Evolutionary conservation across 2,888 invertebrate species (phyloP).

Genomic region (Cloeon dipterum): DNA sequence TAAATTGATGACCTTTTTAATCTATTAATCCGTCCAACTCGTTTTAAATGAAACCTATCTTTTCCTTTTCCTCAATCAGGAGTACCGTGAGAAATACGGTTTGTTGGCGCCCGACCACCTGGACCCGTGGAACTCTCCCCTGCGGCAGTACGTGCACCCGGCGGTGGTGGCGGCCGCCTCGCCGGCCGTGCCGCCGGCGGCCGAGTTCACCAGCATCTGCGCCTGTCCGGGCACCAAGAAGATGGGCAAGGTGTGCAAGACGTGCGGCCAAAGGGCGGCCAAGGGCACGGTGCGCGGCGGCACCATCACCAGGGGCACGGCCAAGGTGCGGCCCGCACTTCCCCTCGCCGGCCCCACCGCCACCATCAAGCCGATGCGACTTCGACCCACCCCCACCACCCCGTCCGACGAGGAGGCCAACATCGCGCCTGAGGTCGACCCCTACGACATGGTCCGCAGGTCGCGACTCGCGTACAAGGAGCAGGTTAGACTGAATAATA

Average conservation of each 20-base stretch:
- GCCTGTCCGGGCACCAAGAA: background rate
- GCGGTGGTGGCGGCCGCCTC: background rate
- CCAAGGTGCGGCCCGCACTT: constrained; percentile 31
- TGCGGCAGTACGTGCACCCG: background rate
- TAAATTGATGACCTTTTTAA: too few species aligned
- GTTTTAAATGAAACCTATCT: too few species aligned
- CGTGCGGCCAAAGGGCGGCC: constrained; percentile 5
- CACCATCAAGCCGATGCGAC: background rate
- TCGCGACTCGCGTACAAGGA: constrained; percentile 28
- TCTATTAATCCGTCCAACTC: too few species aligned
- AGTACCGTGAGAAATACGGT: background rate
- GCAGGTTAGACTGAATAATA: too few species aligned
- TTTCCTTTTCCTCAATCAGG: too few species aligned
- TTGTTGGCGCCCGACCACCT: background rate
- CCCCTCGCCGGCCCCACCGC: constrained; percentile 19
- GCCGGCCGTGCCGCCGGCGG: background rate
- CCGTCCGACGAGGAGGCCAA: constrained; percentile 12
- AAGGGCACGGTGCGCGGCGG: constrained; percentile 13
- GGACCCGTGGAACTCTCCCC: background rate
- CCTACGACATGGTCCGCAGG: constrained; percentile 63
- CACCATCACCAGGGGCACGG: constrained; percentile 8
- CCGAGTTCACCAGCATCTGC: background rate
- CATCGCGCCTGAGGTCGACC: constrained; percentile 34
- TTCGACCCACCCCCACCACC: background rate
- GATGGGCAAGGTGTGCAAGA: background rate